Percentiles rank a stretch among this genome's conserved stretches.
Evolutionary conservation across 1,140 invertebrate genomes (phyloP).

Genomic region (Cyclargus thomasi): DNA sequence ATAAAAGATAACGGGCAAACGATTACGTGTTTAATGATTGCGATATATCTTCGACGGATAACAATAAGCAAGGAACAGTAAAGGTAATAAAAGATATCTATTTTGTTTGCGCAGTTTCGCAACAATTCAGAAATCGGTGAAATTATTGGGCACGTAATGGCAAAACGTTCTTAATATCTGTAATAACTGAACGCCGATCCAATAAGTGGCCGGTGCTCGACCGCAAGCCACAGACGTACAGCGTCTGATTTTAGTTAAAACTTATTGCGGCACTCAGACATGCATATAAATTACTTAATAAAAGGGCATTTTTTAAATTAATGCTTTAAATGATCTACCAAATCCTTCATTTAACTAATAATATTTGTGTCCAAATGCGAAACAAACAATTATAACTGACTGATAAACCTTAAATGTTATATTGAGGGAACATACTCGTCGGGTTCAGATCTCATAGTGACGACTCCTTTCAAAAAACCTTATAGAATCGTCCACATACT

Average conservation of each 20-base stretch:
- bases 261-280: no score
- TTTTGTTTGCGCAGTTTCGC: background rate
- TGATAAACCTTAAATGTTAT: no score
- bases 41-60: constrained; percentile 16
- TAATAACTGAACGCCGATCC: constrained; percentile 42
- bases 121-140: constrained; percentile 21
- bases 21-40: background rate
- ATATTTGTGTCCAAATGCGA: no score
- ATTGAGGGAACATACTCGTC: no score
- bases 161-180: constrained; percentile 38
- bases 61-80: background rate
- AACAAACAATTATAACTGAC: no score
- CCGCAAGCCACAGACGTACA: background rate
- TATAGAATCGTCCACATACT: no score
- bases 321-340: no score
- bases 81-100: background rate
- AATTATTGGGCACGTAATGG: constrained; percentile 36
- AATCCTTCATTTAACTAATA: no score
- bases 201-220: constrained; percentile 32
- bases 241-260: background rate
- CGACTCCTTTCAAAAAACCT: no score
- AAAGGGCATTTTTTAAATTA: no score
- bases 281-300: no score
- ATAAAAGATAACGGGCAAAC: background rate
- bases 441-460: no score